Evolutionary conservation across 2,888 invertebrate genomes (phyloP), one percentile per base, ranked within the genome.

Genomic region (Drosophila cyrtoloma): DNA sequence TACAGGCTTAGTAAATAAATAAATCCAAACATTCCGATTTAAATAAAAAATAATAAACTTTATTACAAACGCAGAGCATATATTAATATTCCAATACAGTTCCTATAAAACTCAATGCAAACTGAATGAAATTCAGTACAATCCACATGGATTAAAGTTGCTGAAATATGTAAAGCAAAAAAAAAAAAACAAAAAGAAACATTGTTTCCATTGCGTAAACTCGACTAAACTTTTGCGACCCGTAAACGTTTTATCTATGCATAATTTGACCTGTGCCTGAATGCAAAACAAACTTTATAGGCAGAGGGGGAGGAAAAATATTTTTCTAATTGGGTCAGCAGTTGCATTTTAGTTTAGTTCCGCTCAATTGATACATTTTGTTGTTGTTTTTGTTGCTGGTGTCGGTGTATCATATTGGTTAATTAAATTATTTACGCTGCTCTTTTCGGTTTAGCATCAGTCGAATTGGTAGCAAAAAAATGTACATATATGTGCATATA

Each of bases 361-460:
- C 77, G 77, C 77, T 76, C 69, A 76, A 79, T 80, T 79, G 81
- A 69, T 58, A 69, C 37, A 53, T 57, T 64, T 76, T 32, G 55
- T 57, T 59, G 51, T 64, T 69, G 50, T 53, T 55, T 51, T 65
- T 71, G 53, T 68, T 62, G 47, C 62, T 74, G 44, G 62, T 62
- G 32, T 68, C 67, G 69, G 72, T 86, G 76, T 77, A 71, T 71
- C 75, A 77, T 76, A 62, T 88, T 77, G 79, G 89, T 88, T 86
- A 90, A 86, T 86, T 86, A 81, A 90, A 90, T 90, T 90, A 86
- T 88, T 90, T 81, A 77, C 63, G 73, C 69, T 57, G 63, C 62
- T 64, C 71, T 68, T 71, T 67, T 74, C 47, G 35, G 62, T 51
- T 57, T 50, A 44, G 47, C 39, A 37, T 71, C 70, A 66, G 66